A percentile compares a stretch with the other conserved stretches of the same genome.
Evolutionary conservation across 1,140 invertebrate species (phyloP).

Genomic region (Drosophila lini): DNA sequence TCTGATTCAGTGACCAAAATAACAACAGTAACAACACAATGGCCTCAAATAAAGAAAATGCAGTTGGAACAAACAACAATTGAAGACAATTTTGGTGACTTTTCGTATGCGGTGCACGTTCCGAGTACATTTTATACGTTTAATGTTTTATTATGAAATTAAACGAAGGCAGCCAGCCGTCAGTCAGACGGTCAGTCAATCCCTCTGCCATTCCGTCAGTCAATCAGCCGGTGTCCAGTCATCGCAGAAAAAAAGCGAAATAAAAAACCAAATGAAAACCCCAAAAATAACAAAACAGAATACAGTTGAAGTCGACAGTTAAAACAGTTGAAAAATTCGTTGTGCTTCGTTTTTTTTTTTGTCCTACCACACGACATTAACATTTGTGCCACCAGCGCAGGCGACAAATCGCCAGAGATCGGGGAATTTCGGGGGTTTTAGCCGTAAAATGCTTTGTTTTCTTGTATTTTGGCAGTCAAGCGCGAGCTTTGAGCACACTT

Average conservation of each 20-base stretch:
- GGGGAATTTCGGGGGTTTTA: constrained; percentile 8
- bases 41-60: constrained; percentile 42
- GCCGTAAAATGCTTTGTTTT: constrained; percentile 27
- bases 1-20: constrained; percentile 54
- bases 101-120: constrained; percentile 69
- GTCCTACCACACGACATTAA: constrained; percentile 64
- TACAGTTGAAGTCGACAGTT: constrained; percentile 51
- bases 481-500: constrained; percentile 27
- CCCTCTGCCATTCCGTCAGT: constrained; percentile 41
- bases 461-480: constrained; percentile 39
- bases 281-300: constrained; percentile 39
- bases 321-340: constrained; percentile 48
- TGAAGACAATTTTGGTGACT: constrained; percentile 55
- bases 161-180: constrained; percentile 50
- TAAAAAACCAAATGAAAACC: constrained; percentile 24
- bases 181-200: constrained; percentile 28
- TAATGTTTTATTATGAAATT: constrained; percentile 79
- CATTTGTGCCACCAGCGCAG: constrained; percentile 67
- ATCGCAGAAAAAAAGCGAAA: constrained; percentile 12
- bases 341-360: constrained; percentile 23
- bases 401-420: constrained; percentile 27
- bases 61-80: constrained; percentile 47
- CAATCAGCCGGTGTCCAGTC: constrained; percentile 36
- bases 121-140: constrained; percentile 73
- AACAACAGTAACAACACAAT: constrained; percentile 33